Conservation (phyloP, 2,888 invertebrate species). For the Stenchaetothrips biformis region DNA sequence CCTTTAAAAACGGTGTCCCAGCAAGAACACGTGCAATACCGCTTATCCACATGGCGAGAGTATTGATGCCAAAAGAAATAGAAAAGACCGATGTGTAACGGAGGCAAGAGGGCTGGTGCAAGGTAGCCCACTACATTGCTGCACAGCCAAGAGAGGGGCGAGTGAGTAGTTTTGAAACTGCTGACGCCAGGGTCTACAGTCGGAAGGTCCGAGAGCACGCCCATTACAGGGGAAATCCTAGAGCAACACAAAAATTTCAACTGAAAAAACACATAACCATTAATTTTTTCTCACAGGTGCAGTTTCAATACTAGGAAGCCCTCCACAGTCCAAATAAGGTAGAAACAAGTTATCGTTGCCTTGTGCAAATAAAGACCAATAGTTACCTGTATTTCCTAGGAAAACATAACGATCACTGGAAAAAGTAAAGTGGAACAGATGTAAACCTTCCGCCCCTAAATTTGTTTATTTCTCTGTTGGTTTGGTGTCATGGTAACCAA, state of each 20-base stretch:
- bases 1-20: constrained; percentile 75
- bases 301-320: too few relatives aligned
- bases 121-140: constrained; percentile 38
- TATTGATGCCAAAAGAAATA: constrained; percentile 65
- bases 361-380: too few relatives aligned
- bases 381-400: neutral
- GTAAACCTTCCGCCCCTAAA: neutral
- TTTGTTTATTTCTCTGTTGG: constrained; percentile 21
- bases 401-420: neutral
- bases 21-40: constrained; percentile 64
- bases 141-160: neutral
- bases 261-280: neutral
- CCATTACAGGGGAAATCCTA: neutral
- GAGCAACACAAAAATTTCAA: neutral
- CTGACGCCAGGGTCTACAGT: neutral
- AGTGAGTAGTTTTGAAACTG: neutral
- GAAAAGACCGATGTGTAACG: constrained; percentile 57
- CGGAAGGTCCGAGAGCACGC: neutral
- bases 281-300: too few relatives aligned
- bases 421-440: neutral
- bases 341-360: too few relatives aligned
- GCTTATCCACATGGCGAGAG: constrained; percentile 58
- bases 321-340: too few relatives aligned
- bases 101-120: constrained; percentile 54
- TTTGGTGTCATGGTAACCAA: constrained; percentile 15